Evolutionary conservation across 2,888 invertebrate species (phyloP), one percentile per base, ranked within the genome.

Genomic region (Gari tellinella): DNA sequence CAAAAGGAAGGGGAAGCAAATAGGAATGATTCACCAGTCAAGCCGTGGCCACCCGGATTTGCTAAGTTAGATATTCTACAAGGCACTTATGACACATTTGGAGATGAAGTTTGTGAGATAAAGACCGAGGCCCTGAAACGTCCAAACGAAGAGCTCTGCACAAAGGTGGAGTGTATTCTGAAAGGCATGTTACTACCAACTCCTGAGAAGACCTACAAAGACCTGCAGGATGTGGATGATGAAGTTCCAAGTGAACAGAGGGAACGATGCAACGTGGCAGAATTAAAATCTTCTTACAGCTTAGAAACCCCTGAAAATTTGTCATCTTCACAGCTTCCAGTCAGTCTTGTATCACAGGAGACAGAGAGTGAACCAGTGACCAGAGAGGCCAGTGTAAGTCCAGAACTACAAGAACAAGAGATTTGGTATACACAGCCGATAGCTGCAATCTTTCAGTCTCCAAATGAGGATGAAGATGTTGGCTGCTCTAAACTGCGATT

Each of bases 351-450:
- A 31, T 31, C 10, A 10, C 31, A 7, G 31, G 31, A 31, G 31
- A 31, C 31, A 31, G 31, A 31, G 10, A 31, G 31, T 31, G 5
- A 31, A 31, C 31, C 31, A 31, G 31, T 31, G 31, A 31, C 31
- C 4, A 31, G 31, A 31, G 31, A 31, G 31, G 72, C 73, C 21
- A 72, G 70, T 61, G 69, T 84, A 4, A 86, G 83, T 63, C 85
- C 84, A 14, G 86, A 86, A 52, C 74, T 86, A 2, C 80, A 81
- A 23, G 88, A 89, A 64, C 85, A 89, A 62, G 81, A 85, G 46
- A 76, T 81, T 19, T 88, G 89, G 89, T 88, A 88, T 70, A 86
- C 87, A 21, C 80, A 86, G 61, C 88, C 88, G 2, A 74, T 88
- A 56, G 85, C 86, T 51, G 79, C 69, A 7, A 75, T 87, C 21